Evolutionary conservation across 2,113 vertebrate species (phyloP).

Genomic region (Leucoraja erinaceus): DNA sequence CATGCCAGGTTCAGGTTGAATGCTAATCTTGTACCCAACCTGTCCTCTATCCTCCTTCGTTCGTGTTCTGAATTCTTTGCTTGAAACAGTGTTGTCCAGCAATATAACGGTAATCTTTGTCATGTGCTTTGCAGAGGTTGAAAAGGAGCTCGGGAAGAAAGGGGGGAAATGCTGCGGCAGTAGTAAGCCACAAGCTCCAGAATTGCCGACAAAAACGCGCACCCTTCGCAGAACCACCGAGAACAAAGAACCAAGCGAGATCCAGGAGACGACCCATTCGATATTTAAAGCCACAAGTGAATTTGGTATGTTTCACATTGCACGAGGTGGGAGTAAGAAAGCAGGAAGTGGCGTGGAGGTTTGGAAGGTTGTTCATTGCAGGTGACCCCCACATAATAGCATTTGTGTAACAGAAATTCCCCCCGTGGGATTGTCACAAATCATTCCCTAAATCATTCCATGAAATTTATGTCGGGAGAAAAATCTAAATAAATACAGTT

Average conservation of each 20-base stretch:
- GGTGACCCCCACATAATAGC: neutral
- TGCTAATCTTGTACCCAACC: too few relatives aligned
- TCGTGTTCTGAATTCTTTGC: neutral
- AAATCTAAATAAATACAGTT: neutral
- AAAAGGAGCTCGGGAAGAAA: slow-evolving; percentile 92
- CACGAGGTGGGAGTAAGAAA: neutral
- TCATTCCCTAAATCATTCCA: neutral
- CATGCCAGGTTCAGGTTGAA: too few relatives aligned
- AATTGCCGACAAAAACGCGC: slow-evolving; percentile 92
- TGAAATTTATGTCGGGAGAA: neutral
- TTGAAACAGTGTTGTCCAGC: neutral
- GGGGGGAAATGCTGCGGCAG: slow-evolving; percentile 63
- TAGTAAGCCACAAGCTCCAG: slow-evolving; percentile 78
- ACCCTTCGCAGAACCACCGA: slow-evolving; percentile 73
- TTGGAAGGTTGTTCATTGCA: neutral
- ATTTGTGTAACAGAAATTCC: too few relatives aligned
- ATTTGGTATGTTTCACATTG: slow-evolving; percentile 52
- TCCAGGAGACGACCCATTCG: slow-evolving; percentile 48
- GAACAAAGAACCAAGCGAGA: slow-evolving; percentile 57
- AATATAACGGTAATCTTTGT: neutral
- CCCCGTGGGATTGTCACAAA: too few relatives aligned
- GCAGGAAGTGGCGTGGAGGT: neutral
- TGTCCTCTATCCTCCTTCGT: neutral
- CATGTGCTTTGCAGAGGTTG: slow-evolving; percentile 72
- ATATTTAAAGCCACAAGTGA: slow-evolving; percentile 53